Conservation (phyloP, 2,113 vertebrate genomes). For the Brachyhypopomus gauderio region DNA sequence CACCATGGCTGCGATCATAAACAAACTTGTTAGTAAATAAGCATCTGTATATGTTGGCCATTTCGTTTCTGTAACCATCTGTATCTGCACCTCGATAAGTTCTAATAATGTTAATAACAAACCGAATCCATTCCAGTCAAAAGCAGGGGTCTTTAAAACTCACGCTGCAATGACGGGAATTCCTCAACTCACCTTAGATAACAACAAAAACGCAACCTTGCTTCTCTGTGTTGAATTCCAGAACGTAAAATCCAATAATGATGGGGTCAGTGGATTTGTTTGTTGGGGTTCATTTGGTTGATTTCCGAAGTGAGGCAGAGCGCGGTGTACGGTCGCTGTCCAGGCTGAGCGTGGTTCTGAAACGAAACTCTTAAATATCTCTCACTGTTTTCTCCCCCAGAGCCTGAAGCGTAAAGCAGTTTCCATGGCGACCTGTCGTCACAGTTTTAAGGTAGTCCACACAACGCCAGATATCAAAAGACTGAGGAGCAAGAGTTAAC, state of each 20-base stretch:
- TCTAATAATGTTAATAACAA: not conserved
- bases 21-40: conserved; percentile 11
- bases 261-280: conserved; percentile 29
- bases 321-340: conserved; percentile 71
- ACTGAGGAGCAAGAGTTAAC: conserved; percentile 54
- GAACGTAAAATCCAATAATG: conserved; percentile 43
- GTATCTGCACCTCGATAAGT: not conserved
- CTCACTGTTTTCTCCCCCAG: conserved; percentile 77
- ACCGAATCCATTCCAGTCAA: no score
- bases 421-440: conserved; percentile 86
- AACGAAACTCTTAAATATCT: conserved; percentile 74
- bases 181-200: conserved; percentile 51
- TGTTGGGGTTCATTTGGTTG: conserved; percentile 58
- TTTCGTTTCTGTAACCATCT: not conserved
- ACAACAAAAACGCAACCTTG: conserved; percentile 25
- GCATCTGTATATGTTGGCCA: not conserved
- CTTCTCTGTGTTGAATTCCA: conserved; percentile 32
- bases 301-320: conserved; percentile 1
- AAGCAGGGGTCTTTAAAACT: not conserved
- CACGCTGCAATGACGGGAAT: conserved; percentile 25
- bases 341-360: conserved; percentile 79
- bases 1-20: conserved; percentile 1
- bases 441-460: conserved; percentile 72
- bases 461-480: conserved; percentile 47
- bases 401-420: conserved; percentile 81